These are phyloP conservation scores for Rhinophrynus dorsalis DNA, from an alignment of 2,797 vertebrate genomes.

Conservation along the genomic window DNA sequence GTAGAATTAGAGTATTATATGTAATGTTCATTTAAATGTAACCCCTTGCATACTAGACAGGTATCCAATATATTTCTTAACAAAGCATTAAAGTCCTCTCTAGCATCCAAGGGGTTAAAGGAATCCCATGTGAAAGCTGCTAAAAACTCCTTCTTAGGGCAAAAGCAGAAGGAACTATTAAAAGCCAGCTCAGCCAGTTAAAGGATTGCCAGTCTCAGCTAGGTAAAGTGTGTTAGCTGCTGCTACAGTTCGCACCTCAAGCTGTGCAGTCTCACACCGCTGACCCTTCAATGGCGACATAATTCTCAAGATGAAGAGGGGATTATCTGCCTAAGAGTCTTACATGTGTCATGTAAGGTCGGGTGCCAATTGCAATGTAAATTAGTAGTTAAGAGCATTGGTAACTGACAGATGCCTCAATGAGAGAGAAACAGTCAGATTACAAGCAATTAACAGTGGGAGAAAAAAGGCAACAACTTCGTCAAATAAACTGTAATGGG, in stretches of 20 bases:
- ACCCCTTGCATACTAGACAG: too few relatives aligned
- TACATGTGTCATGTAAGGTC: slow-evolving; percentile 77
- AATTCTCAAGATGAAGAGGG: slow-evolving; percentile 66
- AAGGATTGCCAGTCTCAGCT: slow-evolving; percentile 64
- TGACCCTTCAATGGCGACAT: slow-evolving; percentile 76
- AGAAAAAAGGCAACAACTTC: not conserved
- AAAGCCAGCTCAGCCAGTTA: slow-evolving; percentile 65
- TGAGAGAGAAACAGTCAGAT: slow-evolving; percentile 66
- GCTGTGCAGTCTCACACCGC: slow-evolving; percentile 68
- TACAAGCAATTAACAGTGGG: slow-evolving; percentile 61
- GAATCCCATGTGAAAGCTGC: slow-evolving; percentile 65
- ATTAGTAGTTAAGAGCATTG: slow-evolving; percentile 64
- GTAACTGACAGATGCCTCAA: slow-evolving; percentile 67
- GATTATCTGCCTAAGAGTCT: slow-evolving; percentile 80
- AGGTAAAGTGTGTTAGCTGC: slow-evolving; percentile 67
- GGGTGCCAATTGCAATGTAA: slow-evolving; percentile 71
- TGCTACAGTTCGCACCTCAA: slow-evolving; percentile 69
- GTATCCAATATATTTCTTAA: too few relatives aligned
- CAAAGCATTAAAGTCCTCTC: too few relatives aligned
- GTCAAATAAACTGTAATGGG: not conserved
- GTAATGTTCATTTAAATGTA: too few relatives aligned
- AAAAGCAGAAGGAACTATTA: slow-evolving; percentile 50
- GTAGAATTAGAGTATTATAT: too few relatives aligned
- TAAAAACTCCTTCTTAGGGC: slow-evolving; percentile 54
- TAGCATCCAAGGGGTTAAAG: too few relatives aligned